Percentiles rank a stretch among this genome's conserved stretches.
These are phyloP conservation scores for Andrena marginata DNA, from an alignment of 2,888 invertebrate species.

Conservation along the genomic window DNA sequence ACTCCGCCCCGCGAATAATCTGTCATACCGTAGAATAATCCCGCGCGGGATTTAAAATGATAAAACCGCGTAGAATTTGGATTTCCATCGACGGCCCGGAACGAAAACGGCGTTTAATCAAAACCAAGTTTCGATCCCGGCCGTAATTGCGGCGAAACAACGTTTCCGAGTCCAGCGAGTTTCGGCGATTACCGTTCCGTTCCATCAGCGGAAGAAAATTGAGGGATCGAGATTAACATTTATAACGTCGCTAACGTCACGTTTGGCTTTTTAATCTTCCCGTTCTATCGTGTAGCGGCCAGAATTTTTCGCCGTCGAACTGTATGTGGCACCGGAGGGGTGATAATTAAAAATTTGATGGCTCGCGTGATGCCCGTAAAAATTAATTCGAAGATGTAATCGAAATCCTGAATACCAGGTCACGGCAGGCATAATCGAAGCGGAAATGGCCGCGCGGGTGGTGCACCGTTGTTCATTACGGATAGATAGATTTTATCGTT, in stretches of 20 bases:
- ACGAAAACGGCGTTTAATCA: conserved; percentile 23
- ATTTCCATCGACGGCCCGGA: not conserved
- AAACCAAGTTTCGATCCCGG: conserved; percentile 31
- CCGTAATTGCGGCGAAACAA: conserved; percentile 44
- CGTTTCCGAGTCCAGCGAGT: conserved; percentile 28
- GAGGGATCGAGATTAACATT: conserved; percentile 45
- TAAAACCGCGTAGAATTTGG: conserved; percentile 11
- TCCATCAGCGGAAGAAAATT: conserved; percentile 35
- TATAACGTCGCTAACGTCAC: conserved; percentile 29
- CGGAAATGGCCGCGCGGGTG: conserved; percentile 37
- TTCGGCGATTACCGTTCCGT: conserved; percentile 40
- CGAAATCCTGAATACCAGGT: conserved; percentile 44
- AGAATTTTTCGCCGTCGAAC: conserved; percentile 28
- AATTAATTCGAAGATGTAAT: conserved; percentile 55
- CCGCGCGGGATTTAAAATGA: conserved; percentile 3
- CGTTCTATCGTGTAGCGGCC: not conserved
- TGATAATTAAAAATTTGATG: conserved; percentile 62
- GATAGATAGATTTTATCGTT: conserved; percentile 50
- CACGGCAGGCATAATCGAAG: conserved; percentile 46
- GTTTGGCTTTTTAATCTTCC: conserved; percentile 15
- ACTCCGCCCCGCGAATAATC: not conserved
- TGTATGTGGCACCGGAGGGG: not conserved
- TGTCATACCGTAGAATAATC: conserved; percentile 17
- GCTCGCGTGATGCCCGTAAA: conserved; percentile 47
- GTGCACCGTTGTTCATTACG: conserved; percentile 22